Conservation (phyloP, 2,113 vertebrate genomes). For the Redunca redunca region DNA sequence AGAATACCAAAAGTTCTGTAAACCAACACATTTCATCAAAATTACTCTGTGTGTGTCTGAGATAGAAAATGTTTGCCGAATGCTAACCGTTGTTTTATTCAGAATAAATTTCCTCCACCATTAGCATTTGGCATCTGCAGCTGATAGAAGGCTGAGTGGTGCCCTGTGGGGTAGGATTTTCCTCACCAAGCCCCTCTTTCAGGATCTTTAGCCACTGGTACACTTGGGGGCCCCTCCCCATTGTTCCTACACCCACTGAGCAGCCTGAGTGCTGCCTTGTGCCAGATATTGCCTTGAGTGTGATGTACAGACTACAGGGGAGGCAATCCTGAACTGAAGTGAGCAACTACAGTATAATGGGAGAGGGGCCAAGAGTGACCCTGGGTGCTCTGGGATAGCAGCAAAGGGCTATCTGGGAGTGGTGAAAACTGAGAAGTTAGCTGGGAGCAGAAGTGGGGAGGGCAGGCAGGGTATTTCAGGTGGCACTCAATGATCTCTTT, state of each 20-base stretch:
- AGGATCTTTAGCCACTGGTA: not conserved
- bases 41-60: constrained; percentile 6
- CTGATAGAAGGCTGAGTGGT: not conserved
- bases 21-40: constrained; percentile 57
- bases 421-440: not conserved
- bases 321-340: not conserved
- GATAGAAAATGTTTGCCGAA: constrained; percentile 57
- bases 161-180: not conserved
- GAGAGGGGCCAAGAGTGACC: not conserved
- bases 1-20: constrained; percentile 55
- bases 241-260: not conserved
- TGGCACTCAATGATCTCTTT: too few species aligned
- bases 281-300: too few species aligned
- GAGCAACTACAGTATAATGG: fast-evolving
- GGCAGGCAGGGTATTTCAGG: not conserved
- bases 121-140: constrained; percentile 1
- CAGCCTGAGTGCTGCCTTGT: too few species aligned
- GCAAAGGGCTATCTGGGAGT: not conserved
- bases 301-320: not conserved
- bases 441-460: fast-evolving
- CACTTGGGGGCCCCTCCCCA: too few species aligned
- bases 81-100: constrained; percentile 35
- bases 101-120: constrained; percentile 1
- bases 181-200: not conserved
- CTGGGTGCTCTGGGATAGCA: too few species aligned